Conservation (phyloP, 2,888 invertebrate genomes). For the Holacanthella duospinosa region DNA sequence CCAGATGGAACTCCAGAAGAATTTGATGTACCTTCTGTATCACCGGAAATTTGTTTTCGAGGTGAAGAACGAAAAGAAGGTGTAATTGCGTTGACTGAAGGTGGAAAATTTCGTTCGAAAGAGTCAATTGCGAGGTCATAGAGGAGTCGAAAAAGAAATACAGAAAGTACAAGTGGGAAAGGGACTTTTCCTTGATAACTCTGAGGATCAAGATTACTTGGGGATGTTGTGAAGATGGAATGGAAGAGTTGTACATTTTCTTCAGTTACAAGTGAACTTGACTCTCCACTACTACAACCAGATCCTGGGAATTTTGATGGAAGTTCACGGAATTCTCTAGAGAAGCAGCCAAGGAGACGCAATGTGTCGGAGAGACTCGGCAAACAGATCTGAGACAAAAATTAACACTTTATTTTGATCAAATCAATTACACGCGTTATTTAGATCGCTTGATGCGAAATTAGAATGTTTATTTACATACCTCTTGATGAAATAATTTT, state of each 20-base stretch:
- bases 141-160: slow-evolving; percentile 71
- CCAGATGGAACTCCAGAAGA: slow-evolving; percentile 16
- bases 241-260: slow-evolving; percentile 30
- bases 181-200: slow-evolving; percentile 65
- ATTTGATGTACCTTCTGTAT: slow-evolving; percentile 23
- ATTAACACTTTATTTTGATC: background rate
- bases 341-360: slow-evolving; percentile 82
- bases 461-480: slow-evolving; percentile 41
- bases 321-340: slow-evolving; percentile 37
- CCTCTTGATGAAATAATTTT: slow-evolving; percentile 93
- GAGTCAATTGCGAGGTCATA: slow-evolving; percentile 93
- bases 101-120: slow-evolving; percentile 53
- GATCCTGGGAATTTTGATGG: slow-evolving; percentile 1
- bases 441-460: background rate
- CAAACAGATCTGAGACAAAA: slow-evolving; percentile 63
- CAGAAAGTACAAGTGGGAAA: slow-evolving; percentile 65
- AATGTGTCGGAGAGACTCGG: slow-evolving; percentile 89
- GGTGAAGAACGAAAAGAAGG: slow-evolving; percentile 27
- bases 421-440: background rate
- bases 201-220: slow-evolving; percentile 29
- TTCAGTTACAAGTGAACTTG: slow-evolving; percentile 2
- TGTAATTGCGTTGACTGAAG: slow-evolving; percentile 21
- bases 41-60: slow-evolving; percentile 40
- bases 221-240: slow-evolving; percentile 27
- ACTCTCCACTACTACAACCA: background rate